Evolutionary conservation across 2,113 vertebrate species (phyloP), one percentile per base, ranked within the genome.

Genomic region (Romanogobio albipinnatus): DNA sequence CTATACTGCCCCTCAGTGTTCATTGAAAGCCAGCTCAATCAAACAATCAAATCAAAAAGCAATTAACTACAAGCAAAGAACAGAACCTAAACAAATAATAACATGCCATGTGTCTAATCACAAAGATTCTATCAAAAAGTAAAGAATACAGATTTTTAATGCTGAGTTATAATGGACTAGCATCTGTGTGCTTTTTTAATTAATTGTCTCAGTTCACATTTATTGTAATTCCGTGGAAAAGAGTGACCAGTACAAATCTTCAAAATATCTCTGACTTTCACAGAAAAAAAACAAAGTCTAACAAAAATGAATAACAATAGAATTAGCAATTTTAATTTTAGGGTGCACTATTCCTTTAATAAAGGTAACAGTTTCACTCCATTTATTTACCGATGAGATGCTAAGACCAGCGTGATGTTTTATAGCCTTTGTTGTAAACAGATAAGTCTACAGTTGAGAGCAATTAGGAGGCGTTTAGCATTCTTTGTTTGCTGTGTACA

Each of bases 381-480:
- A 53, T 71, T 51, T 29, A 70, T 29, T 78, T 47, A 58, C 51
- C 2, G 51, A 47, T 10, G 3, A 64, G 76, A 26, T 43, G 39
- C 83, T 9, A 62, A 78, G 64, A 66, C 47, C 49, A 39, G 71
- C 22, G 11, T 58, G 73, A 68, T 77, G 74, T 83, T 77, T 39
- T 70, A 59, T n/a, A 83, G 47, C 78, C 22, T 71, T 76, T 53
- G 81, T 45, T 29, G 68, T 76, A 70, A 77, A 71, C 76, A 75
- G 68, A 81, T 29, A 58, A 85, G 61, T 80, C 71, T 62, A 66
- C 29, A 89, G 85, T 85, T 56, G 9, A 73, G 85, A 29, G 51
- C 86, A 87, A 89, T 89, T 87, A 91, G 83, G 43, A 85, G 75
- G 17, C 53, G 26, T 82, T 89, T 86, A 89, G 87, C 45, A 88